phyloP scores from a whole-genome alignment of 2,113 vertebrate species.

The Phalacrocorax pelagicus region DNA sequence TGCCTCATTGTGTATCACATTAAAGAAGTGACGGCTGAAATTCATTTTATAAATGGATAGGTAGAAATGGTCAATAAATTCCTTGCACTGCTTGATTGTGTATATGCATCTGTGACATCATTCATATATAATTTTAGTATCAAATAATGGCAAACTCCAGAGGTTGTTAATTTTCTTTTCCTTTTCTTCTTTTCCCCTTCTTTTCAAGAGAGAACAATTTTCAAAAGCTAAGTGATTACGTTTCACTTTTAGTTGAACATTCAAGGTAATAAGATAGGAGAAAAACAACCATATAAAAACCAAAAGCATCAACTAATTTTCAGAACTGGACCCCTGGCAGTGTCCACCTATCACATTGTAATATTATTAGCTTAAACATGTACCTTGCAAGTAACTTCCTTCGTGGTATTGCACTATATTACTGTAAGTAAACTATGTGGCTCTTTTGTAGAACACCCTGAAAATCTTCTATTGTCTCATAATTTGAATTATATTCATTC shows the following conservation, averaged over 20 bases:
- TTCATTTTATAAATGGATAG: constrained; percentile 30
- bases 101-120: neutral
- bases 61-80: constrained; percentile 40
- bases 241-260: neutral
- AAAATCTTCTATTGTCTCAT: neutral
- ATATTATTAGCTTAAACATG: neutral
- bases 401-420: neutral
- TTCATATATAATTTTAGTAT: neutral
- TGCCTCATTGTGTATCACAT: constrained; percentile 54
- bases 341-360: too few relatives aligned
- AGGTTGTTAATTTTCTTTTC: neutral
- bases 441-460: neutral
- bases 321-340: neutral
- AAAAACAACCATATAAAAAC: neutral
- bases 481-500: neutral
- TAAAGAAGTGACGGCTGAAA: constrained; percentile 31
- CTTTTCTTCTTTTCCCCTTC: neutral
- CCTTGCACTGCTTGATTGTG: neutral
- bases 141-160: neutral
- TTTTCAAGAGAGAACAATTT: neutral
- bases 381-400: neutral
- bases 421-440: neutral
- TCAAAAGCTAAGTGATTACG: neutral
- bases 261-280: neutral
- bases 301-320: neutral